Base-by-base conservation (phyloP, 2,888 invertebrate genomes). In the Arctia plantaginis region DNA sequence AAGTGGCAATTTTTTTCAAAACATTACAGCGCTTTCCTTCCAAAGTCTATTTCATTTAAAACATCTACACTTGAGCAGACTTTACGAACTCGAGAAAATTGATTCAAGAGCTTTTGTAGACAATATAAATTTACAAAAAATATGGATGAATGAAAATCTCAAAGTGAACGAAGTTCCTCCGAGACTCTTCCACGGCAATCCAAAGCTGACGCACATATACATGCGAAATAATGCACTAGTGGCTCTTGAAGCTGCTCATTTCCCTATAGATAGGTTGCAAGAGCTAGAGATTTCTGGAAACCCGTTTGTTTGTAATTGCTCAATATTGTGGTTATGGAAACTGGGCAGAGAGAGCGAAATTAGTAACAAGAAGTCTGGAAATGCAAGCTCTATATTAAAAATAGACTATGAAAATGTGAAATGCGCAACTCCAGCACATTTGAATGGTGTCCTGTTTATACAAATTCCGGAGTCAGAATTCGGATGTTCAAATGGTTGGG, bases 281-380 rank as follows among this genome's bases (percentile, higher is more conserved):
- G 96, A 97, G 77, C 94, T 98, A 51, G 97, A 97, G 82, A 96
- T 98, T 72, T 97, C 98, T 51, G 98, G 98, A 47, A 98, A 98
- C 94, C 98, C 98, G 0, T 96, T 98, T 80, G 96, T 97, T 77
- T 98, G 98, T 93, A 98, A 98, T 92, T 98, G 98, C 90, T 98
- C 98, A 71, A 93, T 98, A 77, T 96, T 98, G 78, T 98, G 98
- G 98, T 94, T 98, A 66, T 98, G 98, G 98, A 97, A 97, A 88
- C 95, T 98, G 67, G 94, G 93, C 39, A 91, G 90, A 79, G 94
- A 95, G 76, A 94, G 94, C 86, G 94, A 94, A 87, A 87, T 92
- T 12, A 93, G 89, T 73, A 92, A 87, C 76, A 93, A 90, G 77
- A 93, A 91, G 76, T 90, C 91, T 74, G 92, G 90, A 66, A 95